Base-by-base conservation (phyloP, 2,113 vertebrate species). In the Pycnonotus jocosus region DNA sequence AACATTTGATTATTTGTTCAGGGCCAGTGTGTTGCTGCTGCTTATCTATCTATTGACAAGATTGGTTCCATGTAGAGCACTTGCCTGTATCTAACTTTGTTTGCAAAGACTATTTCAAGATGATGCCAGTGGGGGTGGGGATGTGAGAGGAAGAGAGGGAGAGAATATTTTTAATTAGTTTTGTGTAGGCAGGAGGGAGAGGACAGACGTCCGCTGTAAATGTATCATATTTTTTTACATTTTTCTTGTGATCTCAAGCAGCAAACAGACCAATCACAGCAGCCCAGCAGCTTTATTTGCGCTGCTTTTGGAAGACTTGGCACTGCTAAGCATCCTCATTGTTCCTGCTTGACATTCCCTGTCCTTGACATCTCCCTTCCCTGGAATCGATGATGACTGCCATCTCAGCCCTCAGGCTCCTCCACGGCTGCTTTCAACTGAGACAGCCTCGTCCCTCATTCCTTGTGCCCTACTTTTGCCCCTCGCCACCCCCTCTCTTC, bases 391-490 rank as follows among this genome's bases (percentile, higher is more conserved):
- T 87, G 95, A 90, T 92, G 95, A 93, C 92, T 94, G 88, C 92
- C 92, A 92, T 96, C 90, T 81, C 44, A 94, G 96, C 96, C 97
- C 92, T 94, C 86, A 51, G 97, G 95, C 95, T 96, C 51, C 91
- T 96, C 91, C 71, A 51, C 47, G n/a, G 86, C 87, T 82, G 91
- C 83, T 96, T 96, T 97, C 93, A 91, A 73, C 91, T 31, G 71
- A 81, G 66, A 69, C 35, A 77, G 58, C 87, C 88, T 95, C 22
- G 2, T 77, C 88, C 57, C 15, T 93, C 65, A 80, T 83, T 92
- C 94, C 89, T 95, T 74, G 85, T 96, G 95, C 82, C 93, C 92
- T 97, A 96, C 82, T 96, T 97, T 92, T 97, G 80, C 93, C 88
- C 94, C 84, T 93, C 86, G 27, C 89, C 86, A 68, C 62, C 88